phyloP scores from a whole-genome alignment of 2,888 invertebrate genomes.

The Ellobium chinense region DNA sequence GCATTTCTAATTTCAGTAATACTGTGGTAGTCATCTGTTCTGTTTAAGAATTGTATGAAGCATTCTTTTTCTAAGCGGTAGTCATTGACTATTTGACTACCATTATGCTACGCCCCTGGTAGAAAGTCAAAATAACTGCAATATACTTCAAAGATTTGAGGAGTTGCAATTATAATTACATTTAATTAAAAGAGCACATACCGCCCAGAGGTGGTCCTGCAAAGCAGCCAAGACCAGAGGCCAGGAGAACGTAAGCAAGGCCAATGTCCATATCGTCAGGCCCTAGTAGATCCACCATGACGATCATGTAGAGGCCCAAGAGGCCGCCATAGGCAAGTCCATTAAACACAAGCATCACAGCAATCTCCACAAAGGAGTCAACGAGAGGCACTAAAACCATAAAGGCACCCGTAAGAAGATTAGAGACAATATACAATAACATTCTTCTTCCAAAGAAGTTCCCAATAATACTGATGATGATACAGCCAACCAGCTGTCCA shows the following conservation, averaged over 20 bases:
- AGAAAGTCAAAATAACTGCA: too few species aligned
- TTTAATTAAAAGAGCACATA: too few species aligned
- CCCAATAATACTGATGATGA: conserved; percentile 64
- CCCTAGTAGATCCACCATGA: conserved; percentile 67
- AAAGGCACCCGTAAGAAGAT: conserved; percentile 58
- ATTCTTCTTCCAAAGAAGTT: conserved; percentile 60
- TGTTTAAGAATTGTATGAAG: too few species aligned
- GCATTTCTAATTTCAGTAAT: too few species aligned
- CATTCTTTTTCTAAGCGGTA: too few species aligned
- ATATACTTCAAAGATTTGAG: too few species aligned
- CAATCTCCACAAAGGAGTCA: conserved; percentile 35
- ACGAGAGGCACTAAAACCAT: conserved; percentile 52
- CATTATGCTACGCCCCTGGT: too few species aligned
- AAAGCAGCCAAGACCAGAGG: conserved; percentile 69
- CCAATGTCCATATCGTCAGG: conserved; percentile 62
- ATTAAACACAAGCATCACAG: conserved; percentile 48
- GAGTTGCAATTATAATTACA: too few species aligned
- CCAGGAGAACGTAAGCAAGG: conserved; percentile 67
- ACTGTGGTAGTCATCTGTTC: too few species aligned
- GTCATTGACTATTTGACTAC: too few species aligned
- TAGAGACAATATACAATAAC: conserved; percentile 57
- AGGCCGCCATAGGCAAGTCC: conserved; percentile 67
- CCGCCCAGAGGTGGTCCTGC: conserved; percentile 66
- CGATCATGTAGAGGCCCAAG: conserved; percentile 67
- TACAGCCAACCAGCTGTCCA: conserved; percentile 64